phyloP scores from a whole-genome alignment of 2,888 invertebrate genomes.

The Drosophila testacea region DNA sequence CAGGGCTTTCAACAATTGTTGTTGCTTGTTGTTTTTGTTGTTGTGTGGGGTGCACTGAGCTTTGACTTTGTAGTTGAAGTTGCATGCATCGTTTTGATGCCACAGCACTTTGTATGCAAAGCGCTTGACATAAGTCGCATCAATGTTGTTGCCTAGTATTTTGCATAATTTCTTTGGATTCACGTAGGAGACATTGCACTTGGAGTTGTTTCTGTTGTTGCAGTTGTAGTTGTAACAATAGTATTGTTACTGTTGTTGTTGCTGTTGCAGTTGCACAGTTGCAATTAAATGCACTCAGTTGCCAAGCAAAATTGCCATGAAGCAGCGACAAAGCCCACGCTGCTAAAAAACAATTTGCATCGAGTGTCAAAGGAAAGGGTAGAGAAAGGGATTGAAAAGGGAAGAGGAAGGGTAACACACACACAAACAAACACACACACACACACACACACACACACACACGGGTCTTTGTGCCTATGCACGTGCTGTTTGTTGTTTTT shows the following conservation, averaged over 20 bases:
- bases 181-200: constrained; percentile 63
- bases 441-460: not conserved
- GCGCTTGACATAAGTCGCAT: constrained; percentile 63
- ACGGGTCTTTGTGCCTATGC: constrained; percentile 32
- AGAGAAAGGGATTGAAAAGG: not conserved
- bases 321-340: constrained; percentile 46
- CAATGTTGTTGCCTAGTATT: constrained; percentile 30
- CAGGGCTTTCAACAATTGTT: constrained; percentile 20
- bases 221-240: not conserved
- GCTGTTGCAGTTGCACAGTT: constrained; percentile 41
- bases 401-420: not conserved
- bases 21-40: constrained; percentile 4
- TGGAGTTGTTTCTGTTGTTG: constrained; percentile 28
- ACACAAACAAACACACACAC: not conserved
- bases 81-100: constrained; percentile 27
- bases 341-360: constrained; percentile 46
- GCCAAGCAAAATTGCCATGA: constrained; percentile 55
- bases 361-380: constrained; percentile 14
- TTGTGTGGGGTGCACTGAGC: constrained; percentile 50
- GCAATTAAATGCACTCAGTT: constrained; percentile 78
- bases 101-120: constrained; percentile 69
- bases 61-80: constrained; percentile 55
- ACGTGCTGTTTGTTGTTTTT: constrained; percentile 48
- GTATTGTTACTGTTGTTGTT: constrained; percentile 19
- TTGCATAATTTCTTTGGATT: constrained; percentile 63